Percentiles rank a stretch among this genome's conserved stretches.
Evolutionary conservation across 2,113 vertebrate species (phyloP).

Genomic region (Otolemur garnettii): DNA sequence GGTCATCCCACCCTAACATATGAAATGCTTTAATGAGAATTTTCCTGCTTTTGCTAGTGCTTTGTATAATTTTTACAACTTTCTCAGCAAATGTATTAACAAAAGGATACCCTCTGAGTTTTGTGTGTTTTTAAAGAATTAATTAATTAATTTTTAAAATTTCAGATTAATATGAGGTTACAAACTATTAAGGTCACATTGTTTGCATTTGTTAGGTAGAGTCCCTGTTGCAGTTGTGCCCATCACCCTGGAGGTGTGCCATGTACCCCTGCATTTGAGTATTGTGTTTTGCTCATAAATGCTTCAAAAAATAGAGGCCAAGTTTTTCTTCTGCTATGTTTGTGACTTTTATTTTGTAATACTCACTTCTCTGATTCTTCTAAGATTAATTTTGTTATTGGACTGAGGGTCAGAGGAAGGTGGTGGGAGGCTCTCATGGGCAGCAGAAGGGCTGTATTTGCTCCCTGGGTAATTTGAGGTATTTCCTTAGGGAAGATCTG

Average conservation of each 20-base stretch:
- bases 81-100: background rate
- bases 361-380: background rate
- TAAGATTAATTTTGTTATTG: background rate
- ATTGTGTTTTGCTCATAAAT: background rate
- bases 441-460: background rate
- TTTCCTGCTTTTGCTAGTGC: background rate
- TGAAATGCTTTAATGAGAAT: no score
- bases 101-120: background rate
- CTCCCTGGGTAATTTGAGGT: background rate
- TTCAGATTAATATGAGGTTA: no score
- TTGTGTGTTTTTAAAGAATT: no score
- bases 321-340: slow-evolving; percentile 6
- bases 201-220: no score
- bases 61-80: background rate
- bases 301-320: background rate
- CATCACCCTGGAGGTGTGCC: no score
- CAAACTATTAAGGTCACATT: no score
- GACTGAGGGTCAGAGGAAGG: background rate
- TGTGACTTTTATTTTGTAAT: background rate
- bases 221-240: no score
- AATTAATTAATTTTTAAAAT: no score
- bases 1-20: no score
- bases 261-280: background rate
- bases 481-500: slow-evolving; percentile 90
- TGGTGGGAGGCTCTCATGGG: background rate